These are phyloP conservation scores for Toxotes lorentzi DNA, from an alignment of 2,797 vertebrate genomes.

Conservation along the genomic window DNA sequence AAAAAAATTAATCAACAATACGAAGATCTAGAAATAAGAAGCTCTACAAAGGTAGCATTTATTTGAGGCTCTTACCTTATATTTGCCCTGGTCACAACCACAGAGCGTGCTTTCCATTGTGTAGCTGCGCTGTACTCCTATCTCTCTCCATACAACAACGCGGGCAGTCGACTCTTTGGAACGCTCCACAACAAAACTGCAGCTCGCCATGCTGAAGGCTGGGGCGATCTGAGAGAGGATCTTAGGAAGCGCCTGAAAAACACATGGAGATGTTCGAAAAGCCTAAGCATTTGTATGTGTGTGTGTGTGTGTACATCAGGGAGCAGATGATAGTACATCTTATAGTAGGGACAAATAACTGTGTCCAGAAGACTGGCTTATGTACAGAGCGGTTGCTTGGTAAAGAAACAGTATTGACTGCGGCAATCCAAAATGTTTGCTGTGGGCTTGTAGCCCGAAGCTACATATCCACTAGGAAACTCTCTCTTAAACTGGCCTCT, in stretches of 20 bases:
- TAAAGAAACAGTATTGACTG: slow-evolving; percentile 23
- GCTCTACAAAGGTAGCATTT: background rate
- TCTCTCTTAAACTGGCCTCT: slow-evolving; percentile 5
- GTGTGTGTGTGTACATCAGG: background rate
- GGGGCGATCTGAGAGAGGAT: slow-evolving; percentile 96
- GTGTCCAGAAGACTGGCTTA: slow-evolving; percentile 3
- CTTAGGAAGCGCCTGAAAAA: slow-evolving; percentile 92
- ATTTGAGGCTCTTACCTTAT: slow-evolving; percentile 87
- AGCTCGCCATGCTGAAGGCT: slow-evolving; percentile 96
- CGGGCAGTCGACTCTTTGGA: slow-evolving; percentile 98
- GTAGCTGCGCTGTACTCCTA: slow-evolving; percentile 97
- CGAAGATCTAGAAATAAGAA: background rate
- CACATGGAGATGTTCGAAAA: slow-evolving; percentile 16
- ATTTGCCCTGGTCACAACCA: slow-evolving; percentile 98
- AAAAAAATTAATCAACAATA: background rate
- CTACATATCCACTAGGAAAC: slow-evolving; percentile 14
- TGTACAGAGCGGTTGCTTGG: slow-evolving; percentile 20
- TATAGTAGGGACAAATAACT: slow-evolving; percentile 8
- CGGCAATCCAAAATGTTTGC: slow-evolving; percentile 31
- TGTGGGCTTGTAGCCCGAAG: slow-evolving; percentile 25
- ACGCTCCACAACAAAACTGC: slow-evolving; percentile 98
- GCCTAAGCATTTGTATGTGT: slow-evolving; percentile 1
- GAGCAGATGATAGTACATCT: slow-evolving; percentile 13
- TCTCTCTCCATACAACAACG: slow-evolving; percentile 98
- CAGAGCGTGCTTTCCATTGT: slow-evolving; percentile 99